Evolutionary conservation across 2,797 vertebrate genomes (phyloP), one percentile per base, ranked within the genome.

Genomic region (Pipistrellus kuhlii): DNA sequence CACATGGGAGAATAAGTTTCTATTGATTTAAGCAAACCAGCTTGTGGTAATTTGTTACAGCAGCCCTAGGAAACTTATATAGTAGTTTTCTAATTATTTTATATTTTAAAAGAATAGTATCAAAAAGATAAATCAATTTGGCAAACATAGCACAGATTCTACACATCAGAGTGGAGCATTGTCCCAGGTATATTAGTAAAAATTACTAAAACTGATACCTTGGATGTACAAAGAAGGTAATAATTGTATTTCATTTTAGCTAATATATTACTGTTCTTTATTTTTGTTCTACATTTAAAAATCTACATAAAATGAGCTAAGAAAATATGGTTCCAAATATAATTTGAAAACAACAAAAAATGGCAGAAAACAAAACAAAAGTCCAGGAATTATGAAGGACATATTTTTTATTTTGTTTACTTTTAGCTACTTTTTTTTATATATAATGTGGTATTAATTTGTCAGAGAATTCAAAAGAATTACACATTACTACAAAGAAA

Each of bases 311-410:
- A 82, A 38, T 41, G 2, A 30, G 9, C 15, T 55, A 62, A 23
- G 30, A 81, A 82, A 86, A 27, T 55, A 15, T 41, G 2, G 66
- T 93, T 66, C 62, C 2, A 55, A 82, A 83, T 41, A 51, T 46
- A 84, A 72, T 81, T 94, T 87, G 17, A 80, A 92, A 69, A 46
- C 3, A 94, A 46, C 11, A n/a, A 38, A 64, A 32, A 69, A 59
- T 72, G 1, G 5, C 51, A 90, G 30, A 10, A n/a, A 86, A 68
- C 9, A 57, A 3, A 87, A 62, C 32, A 30, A 53, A 23, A 30
- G 2, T 23, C 3, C 5, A 9, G 0, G 3, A 84, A 89, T 91
- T 86, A 55, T 68, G 11, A 64, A 27, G 2, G 17, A 13, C 0
- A 84, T 68, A 44, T 46, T 2, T 80, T 82, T 41, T n/a, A 20